phyloP scores from a whole-genome alignment of 2,113 vertebrate species.

The Indicator indicator region DNA sequence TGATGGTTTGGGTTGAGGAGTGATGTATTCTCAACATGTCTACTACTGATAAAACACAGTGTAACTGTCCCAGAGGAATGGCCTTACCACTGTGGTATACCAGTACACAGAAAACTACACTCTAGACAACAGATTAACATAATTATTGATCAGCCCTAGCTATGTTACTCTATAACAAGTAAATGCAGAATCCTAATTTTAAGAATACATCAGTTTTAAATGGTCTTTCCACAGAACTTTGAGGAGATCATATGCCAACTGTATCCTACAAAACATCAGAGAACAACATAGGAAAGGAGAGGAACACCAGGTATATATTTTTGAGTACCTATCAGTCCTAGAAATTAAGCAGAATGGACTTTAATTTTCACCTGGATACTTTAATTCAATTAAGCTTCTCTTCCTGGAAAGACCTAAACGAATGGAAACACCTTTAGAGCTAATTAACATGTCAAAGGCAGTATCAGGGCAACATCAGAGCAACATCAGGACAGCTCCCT shows the following conservation, averaged over 20 bases:
- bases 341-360: background rate
- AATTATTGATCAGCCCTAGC: background rate
- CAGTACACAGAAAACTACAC: background rate
- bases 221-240: background rate
- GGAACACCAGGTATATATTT: background rate
- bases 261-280: background rate
- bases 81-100: background rate
- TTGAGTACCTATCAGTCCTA: background rate
- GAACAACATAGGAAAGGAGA: background rate
- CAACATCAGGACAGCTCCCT: background rate
- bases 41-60: background rate
- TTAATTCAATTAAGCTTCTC: slow-evolving; percentile 10
- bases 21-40: background rate
- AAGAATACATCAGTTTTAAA: background rate
- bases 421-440: background rate
- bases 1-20: background rate
- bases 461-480: background rate
- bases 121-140: background rate
- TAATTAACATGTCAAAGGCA: slow-evolving; percentile 10
- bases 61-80: background rate
- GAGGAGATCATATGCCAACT: background rate
- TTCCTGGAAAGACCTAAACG: background rate
- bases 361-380: background rate
- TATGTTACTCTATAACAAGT: background rate
- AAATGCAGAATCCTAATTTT: background rate